Conservation (phyloP, 2,888 invertebrate species). For the Neuroscelio doddi region DNA sequence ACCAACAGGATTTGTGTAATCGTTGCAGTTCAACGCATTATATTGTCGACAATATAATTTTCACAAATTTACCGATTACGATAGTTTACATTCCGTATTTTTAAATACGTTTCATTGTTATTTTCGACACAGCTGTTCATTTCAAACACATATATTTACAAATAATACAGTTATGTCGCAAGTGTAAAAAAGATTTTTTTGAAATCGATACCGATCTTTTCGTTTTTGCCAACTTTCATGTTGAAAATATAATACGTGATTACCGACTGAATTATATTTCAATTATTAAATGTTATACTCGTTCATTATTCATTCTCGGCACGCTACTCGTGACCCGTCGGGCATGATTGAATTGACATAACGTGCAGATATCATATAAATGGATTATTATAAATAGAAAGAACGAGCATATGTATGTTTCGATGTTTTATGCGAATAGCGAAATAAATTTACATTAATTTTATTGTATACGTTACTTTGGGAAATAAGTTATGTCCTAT, state of each 20-base stretch:
- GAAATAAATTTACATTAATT: too few species aligned
- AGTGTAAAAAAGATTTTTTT: too few species aligned
- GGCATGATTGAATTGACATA: slow-evolving; percentile 28
- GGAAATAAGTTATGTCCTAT: too few species aligned
- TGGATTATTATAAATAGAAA: slow-evolving; percentile 22
- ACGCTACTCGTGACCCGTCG: slow-evolving; percentile 26
- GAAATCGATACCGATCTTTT: too few species aligned
- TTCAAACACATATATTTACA: too few species aligned
- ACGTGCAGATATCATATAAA: slow-evolving; percentile 18
- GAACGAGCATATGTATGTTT: slow-evolving; percentile 6
- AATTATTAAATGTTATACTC: slow-evolving; percentile 9
- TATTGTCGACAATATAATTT: not conserved
- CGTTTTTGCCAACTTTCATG: too few species aligned
- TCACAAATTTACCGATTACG: not conserved
- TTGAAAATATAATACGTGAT: too few species aligned
- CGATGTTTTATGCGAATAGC: too few species aligned
- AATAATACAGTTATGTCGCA: too few species aligned
- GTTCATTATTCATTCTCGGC: slow-evolving; percentile 19
- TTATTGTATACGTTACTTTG: too few species aligned
- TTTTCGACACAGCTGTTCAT: too few species aligned
- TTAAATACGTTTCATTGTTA: too few species aligned
- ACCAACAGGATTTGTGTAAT: slow-evolving; percentile 16
- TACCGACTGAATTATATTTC: slow-evolving; percentile 5
- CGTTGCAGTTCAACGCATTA: slow-evolving; percentile 5
- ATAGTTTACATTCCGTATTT: not conserved